A percentile compares a stretch with the other conserved stretches of the same genome.
Evolutionary conservation across 2,888 invertebrate species (phyloP).

Genomic region (Cephus nigrinus): DNA sequence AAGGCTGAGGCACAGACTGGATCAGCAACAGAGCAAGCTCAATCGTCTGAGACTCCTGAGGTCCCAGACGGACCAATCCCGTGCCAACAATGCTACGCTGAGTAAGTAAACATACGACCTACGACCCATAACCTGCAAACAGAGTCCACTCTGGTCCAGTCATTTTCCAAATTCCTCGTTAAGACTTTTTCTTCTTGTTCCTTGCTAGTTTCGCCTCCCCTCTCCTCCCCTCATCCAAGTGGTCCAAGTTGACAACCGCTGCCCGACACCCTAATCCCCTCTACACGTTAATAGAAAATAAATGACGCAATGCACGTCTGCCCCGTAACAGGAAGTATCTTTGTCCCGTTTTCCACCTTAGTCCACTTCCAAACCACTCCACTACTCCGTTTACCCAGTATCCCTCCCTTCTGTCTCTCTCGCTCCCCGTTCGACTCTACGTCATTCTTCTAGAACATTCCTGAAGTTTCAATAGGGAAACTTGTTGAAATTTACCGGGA

Average conservation of each 20-base stretch:
- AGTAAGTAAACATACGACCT: conserved; percentile 74
- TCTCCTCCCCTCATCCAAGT: neutral
- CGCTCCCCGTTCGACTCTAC: neutral
- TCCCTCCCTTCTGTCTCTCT: neutral
- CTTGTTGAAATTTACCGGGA: conserved; percentile 22
- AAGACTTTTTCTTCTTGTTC: no score
- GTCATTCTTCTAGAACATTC: no score
- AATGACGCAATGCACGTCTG: neutral
- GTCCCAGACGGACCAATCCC: conserved; percentile 93
- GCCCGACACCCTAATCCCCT: neutral
- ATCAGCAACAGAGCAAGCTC: conserved; percentile 94
- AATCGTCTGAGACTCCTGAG: conserved; percentile 90
- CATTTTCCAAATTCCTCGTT: no score
- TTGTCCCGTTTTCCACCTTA: no score
- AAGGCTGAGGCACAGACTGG: conserved; percentile 89
- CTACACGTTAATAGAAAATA: conserved; percentile 4
- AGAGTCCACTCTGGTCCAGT: no score
- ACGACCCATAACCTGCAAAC: no score
- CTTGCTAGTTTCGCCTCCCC: neutral
- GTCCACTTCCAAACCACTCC: no score
- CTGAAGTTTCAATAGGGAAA: conserved; percentile 17
- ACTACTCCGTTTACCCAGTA: neutral
- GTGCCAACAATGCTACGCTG: conserved; percentile 89
- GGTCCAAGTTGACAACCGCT: neutral
- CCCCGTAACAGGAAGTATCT: no score